Base-by-base conservation (phyloP, 2,888 invertebrate genomes). In the Clusia tigrina region DNA sequence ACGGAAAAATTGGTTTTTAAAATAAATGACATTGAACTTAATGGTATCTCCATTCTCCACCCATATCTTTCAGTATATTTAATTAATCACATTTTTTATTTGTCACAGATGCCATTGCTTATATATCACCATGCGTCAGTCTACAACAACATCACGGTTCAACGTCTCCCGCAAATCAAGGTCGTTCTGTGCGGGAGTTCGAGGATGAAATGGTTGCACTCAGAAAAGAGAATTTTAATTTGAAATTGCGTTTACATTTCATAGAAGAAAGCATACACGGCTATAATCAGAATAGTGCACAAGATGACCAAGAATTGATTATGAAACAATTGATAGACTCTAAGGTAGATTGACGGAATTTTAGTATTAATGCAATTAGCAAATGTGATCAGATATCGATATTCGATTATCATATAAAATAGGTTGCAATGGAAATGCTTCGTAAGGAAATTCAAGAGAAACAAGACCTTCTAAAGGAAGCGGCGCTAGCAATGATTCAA, bases 151-250 rank as follows among this genome's bases (percentile, higher is more conserved):
- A 71, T 52, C 75, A 70, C 58, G 76, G 76, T n/a, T 71, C 71
- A 52, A 74, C 77, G 51, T 83, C 85, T 5, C 84, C 86, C 0
- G 65, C 71, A 24, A 82, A 83, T 56, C 87, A 88, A 73, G 91
- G 90, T 9, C 86, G 91, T 59, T 92, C 93, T 25, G 91, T 96
- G 86, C 95, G 95, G 76, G 95, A 96, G 72, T 91, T 93, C 78
- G 95, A 96, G 80, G 92, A 96, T 81, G 92, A 95, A 81, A 86
- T 96, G 69, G 89, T 89, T 58, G 87, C 88, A 54, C 84, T 96
- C 67, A 90, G 91, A 70, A 95, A 95, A 81, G 96, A 96, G 82
- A 97, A 96, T 83, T 97, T 96, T 79, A 92, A 94, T 83, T 85
- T 97, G 20, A 96, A 96, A 84, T 85, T 96, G 73, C 87, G 95